A percentile compares a stretch with the other conserved stretches of the same genome.
Evolutionary conservation across 2,113 vertebrate species (phyloP).

Genomic region (Speoplatyrhinus poulsoni): DNA sequence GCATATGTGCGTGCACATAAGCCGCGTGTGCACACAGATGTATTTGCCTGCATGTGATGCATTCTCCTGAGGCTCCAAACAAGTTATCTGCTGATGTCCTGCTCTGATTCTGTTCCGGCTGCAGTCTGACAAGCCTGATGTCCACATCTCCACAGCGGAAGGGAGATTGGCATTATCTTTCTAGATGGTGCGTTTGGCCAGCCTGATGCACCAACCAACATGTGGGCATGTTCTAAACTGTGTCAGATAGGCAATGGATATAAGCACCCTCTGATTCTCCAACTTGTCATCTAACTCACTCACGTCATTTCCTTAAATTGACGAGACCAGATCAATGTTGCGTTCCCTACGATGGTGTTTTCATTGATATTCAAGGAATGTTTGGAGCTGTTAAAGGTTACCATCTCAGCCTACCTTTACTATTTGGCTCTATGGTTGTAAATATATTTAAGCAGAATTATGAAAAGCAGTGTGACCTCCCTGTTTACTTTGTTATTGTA

Average conservation of each 20-base stretch:
- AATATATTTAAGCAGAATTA: too few species aligned
- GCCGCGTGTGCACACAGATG: constrained; percentile 9
- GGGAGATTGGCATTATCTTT: neutral
- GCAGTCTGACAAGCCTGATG: neutral
- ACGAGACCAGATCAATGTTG: neutral
- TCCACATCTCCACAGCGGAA: neutral
- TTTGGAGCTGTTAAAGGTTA: too few species aligned
- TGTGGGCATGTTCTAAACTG: too few species aligned
- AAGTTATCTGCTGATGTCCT: constrained; percentile 56
- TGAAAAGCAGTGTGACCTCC: too few species aligned
- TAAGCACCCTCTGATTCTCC: constrained; percentile 21
- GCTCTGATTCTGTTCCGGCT: constrained; percentile 32
- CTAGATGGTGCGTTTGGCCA: constrained; percentile 38
- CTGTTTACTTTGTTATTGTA: too few species aligned
- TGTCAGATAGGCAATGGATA: neutral
- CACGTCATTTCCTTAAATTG: neutral
- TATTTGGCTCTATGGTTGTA: too few species aligned
- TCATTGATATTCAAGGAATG: too few species aligned
- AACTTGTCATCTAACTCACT: neutral
- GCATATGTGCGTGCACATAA: neutral
- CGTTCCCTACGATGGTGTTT: neutral
- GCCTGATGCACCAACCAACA: constrained; percentile 37
- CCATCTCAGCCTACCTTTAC: too few species aligned
- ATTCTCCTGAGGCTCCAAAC: constrained; percentile 53
- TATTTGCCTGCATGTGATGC: constrained; percentile 12